phyloP scores from a whole-genome alignment of 2,113 vertebrate genomes.

The Heterocephalus glaber region DNA sequence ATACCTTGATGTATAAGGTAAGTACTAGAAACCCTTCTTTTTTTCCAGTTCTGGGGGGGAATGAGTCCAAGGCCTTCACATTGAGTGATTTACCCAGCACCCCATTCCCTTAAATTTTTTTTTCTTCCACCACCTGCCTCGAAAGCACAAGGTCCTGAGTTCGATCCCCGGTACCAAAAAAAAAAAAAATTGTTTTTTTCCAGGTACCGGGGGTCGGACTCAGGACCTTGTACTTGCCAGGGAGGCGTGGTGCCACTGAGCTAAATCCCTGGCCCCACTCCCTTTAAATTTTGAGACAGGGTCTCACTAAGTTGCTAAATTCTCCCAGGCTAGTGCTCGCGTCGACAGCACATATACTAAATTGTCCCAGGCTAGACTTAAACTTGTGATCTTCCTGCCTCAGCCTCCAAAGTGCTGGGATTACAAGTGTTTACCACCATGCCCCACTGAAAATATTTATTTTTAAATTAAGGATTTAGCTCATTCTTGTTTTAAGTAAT shows the following conservation, averaged over 20 bases:
- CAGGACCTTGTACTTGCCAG: too few species aligned
- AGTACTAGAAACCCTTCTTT: not conserved
- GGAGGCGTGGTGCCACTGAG: too few species aligned
- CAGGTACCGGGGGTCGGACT: too few species aligned
- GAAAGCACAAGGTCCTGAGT: too few species aligned
- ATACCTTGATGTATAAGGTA: not conserved
- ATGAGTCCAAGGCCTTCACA: not conserved
- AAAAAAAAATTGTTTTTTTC: too few species aligned
- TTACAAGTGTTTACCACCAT: not conserved
- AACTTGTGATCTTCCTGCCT: not conserved
- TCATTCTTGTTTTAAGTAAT: constrained; percentile 31
- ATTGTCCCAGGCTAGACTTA: not conserved
- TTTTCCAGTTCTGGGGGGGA: not conserved
- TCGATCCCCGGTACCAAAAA: too few species aligned
- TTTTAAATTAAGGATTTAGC: not conserved
- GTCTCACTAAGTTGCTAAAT: not conserved
- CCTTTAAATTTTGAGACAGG: too few species aligned
- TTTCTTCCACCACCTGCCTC: too few species aligned
- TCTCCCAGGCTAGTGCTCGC: not conserved
- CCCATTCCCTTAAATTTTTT: not conserved
- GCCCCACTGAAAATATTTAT: not conserved
- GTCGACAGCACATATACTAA: too few species aligned
- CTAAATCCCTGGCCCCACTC: too few species aligned
- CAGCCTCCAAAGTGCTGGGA: not conserved
- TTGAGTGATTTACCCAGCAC: too few species aligned